Base-by-base conservation (phyloP, 2,888 invertebrate genomes). In the Icerya purchasi region DNA sequence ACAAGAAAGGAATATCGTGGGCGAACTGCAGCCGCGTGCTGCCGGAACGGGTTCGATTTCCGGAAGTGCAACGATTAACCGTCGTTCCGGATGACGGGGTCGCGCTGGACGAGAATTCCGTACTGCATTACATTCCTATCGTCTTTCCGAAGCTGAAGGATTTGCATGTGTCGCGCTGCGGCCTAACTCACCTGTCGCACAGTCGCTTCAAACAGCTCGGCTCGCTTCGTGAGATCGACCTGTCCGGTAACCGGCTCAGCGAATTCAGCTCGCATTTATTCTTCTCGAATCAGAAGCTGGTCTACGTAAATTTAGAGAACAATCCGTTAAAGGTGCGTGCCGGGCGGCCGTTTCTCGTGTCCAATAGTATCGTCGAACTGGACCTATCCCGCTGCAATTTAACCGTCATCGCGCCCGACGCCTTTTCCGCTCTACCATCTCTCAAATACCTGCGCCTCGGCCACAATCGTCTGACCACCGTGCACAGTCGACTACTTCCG, bases 201-300 rank as follows among this genome's bases (percentile, higher is more conserved):
- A 70, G 71, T 60, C 69, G 72, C 66, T 66, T 71, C 23, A 69
- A 69, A 63, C 70, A 71, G 61, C 65, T 73, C 24, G 66, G 70
- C 63, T 68, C 68, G 20, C 62, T 73, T 59, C 64, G 69, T 66
- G 65, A 67, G 62, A 61, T 65, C 5, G 65, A 66, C 51, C 57
- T 66, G 19, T 65, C 65, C 1, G 60, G 61, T 49, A 66, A 66
- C 22, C 60, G 61, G 10, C 63, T 67, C 14, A 59, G 64, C 53
- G 63, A 64, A 25, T 49, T 67, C 3, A 64, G 65, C 56, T 63
- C 64, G 1, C 57, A 61, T 18, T 62, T 65, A 21, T 66, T 66
- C 52, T 20, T 50, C 1, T 23, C 5, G 18, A 62, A 62, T 57
- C 23, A 21, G 2, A 62, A 62, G 36, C 53, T 62, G 14, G 24